A percentile compares a stretch with the other conserved stretches of the same genome.
Conservation (phyloP, 2,113 vertebrate genomes). For the Larimichthys polyactis region DNA sequence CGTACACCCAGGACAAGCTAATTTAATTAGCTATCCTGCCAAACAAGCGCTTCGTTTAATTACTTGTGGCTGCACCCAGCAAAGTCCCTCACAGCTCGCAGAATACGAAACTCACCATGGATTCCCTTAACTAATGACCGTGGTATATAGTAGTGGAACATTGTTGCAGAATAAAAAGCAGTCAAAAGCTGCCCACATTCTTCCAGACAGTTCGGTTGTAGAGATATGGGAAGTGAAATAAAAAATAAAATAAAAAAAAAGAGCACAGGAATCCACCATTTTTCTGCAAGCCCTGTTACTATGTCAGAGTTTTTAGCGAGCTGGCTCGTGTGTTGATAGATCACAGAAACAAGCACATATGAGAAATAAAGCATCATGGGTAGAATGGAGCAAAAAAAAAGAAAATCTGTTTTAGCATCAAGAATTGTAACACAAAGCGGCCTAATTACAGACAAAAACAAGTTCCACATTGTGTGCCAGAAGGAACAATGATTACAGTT, state of each 20-base stretch:
- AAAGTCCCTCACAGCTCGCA: slow-evolving; percentile 58
- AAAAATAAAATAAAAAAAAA: slow-evolving; percentile 8
- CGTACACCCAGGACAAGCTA: slow-evolving; percentile 51
- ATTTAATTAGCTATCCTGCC: slow-evolving; percentile 82
- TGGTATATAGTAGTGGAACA: slow-evolving; percentile 45
- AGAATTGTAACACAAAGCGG: slow-evolving; percentile 23
- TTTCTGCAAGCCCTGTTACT: not conserved
- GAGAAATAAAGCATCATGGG: slow-evolving; percentile 41
- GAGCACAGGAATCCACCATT: slow-evolving; percentile 12
- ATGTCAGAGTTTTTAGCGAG: slow-evolving; percentile 25
- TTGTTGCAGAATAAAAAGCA: slow-evolving; percentile 3
- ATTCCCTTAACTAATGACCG: slow-evolving; percentile 67
- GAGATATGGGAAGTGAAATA: slow-evolving; percentile 29
- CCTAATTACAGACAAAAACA: slow-evolving; percentile 58
- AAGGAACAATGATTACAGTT: slow-evolving; percentile 58
- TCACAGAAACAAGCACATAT: slow-evolving; percentile 35
- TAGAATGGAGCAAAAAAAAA: slow-evolving; percentile 10
- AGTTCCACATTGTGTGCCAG: slow-evolving; percentile 42
- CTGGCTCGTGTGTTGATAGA: slow-evolving; percentile 36
- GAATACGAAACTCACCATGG: slow-evolving; percentile 59
- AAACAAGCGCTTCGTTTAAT: slow-evolving; percentile 78
- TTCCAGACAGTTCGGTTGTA: slow-evolving; percentile 7
- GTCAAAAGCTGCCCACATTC: slow-evolving; percentile 28
- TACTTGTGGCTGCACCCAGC: slow-evolving; percentile 69
- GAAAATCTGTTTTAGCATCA: slow-evolving; percentile 40